phyloP scores from a whole-genome alignment of 2,113 vertebrate species.

The Aptenodytes forsteri region DNA sequence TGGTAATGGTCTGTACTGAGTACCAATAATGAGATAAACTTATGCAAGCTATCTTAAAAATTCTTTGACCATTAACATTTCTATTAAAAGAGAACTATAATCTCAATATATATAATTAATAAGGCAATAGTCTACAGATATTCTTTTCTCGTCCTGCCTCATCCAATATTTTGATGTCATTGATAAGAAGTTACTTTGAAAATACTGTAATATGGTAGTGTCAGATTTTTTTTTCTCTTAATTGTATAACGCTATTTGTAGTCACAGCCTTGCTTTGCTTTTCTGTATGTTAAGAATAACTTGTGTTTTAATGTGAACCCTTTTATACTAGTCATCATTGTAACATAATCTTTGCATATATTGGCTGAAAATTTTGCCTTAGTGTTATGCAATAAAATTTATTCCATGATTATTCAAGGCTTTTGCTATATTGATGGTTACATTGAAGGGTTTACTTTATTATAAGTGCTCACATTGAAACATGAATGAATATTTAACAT shows the following conservation, averaged over 20 bases:
- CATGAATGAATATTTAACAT: slow-evolving; percentile 54
- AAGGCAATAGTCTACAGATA: not conserved
- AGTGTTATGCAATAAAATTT: not conserved
- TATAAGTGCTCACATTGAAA: slow-evolving; percentile 7
- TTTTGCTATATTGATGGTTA: not conserved
- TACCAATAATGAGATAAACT: not conserved
- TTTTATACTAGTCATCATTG: not conserved
- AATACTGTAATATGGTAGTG: not conserved
- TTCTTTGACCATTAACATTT: not conserved
- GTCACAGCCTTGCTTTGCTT: not conserved
- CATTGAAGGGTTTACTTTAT: not conserved
- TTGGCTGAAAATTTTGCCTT: not conserved
- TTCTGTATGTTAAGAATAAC: not conserved
- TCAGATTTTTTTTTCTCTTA: not conserved
- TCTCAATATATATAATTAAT: not conserved
- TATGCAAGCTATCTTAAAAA: not conserved
- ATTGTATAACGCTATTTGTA: not conserved
- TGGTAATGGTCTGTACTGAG: not conserved
- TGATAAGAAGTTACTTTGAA: not conserved
- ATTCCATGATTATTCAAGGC: not conserved
- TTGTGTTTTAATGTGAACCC: not conserved
- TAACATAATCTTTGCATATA: not conserved
- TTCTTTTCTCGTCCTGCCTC: not conserved
- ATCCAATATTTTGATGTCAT: not conserved
- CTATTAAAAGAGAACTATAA: not conserved